Conservation (phyloP, 1,140 invertebrate species). For the Stegodyphus dumicola region DNA sequence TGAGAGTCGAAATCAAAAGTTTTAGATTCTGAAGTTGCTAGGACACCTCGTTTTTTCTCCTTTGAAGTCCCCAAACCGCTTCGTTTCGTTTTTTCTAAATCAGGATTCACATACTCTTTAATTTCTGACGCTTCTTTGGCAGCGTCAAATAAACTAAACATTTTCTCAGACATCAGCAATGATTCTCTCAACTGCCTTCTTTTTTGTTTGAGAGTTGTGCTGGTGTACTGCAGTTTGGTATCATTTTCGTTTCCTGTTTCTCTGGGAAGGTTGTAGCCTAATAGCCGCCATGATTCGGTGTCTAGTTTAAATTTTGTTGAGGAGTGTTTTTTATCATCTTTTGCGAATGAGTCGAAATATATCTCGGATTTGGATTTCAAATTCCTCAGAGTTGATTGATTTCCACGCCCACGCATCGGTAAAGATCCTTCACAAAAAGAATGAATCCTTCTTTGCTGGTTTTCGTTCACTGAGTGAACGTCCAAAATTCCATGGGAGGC, state of each 20-base stretch:
- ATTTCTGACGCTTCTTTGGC: background rate
- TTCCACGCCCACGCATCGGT: background rate
- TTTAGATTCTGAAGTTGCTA: background rate
- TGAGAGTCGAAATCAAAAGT: background rate
- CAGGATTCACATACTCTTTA: background rate
- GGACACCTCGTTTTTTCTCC: background rate
- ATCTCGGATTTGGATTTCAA: constrained; percentile 3
- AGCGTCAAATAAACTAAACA: background rate
- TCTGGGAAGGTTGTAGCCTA: background rate
- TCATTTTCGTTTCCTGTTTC: background rate
- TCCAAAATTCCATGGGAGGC: constrained; percentile 36
- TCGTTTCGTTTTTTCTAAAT: background rate
- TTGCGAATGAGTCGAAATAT: background rate
- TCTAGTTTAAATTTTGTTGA: background rate
- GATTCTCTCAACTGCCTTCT: constrained; percentile 15
- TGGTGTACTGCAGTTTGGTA: constrained; percentile 19
- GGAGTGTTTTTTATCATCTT: background rate
- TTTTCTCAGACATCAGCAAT: background rate
- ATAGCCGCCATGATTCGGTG: constrained; percentile 14
- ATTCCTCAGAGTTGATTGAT: background rate
- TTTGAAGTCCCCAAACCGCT: background rate
- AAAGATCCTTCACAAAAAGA: constrained; percentile 3
- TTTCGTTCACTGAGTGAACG: background rate
- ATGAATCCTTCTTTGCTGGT: background rate
- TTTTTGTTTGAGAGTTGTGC: constrained; percentile 13